Evolutionary conservation across 2,888 invertebrate genomes (phyloP).

Genomic region (Pharmacophagus antenor): DNA sequence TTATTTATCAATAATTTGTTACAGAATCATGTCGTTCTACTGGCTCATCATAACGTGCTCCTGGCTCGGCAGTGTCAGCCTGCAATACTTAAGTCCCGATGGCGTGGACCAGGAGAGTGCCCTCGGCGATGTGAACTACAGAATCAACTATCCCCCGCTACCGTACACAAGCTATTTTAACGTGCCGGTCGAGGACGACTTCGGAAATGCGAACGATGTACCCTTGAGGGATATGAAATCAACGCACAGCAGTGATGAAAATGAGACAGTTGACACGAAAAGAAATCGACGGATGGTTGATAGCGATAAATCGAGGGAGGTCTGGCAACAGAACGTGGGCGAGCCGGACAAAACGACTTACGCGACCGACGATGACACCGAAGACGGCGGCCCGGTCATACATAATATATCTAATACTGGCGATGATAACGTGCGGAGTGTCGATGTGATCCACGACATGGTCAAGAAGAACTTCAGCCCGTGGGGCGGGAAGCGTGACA

Average conservation of each 20-base stretch:
- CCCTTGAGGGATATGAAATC: constrained; percentile 34
- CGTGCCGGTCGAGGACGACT: constrained; percentile 42
- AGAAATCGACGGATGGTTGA: constrained; percentile 30
- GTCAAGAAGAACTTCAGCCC: constrained; percentile 70
- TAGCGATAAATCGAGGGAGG: constrained; percentile 29
- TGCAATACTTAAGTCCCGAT: constrained; percentile 63
- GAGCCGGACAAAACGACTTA: constrained; percentile 54
- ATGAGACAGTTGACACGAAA: constrained; percentile 39
- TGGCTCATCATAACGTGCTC: constrained; percentile 64
- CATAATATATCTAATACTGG: constrained; percentile 37
- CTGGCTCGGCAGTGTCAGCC: constrained; percentile 62
- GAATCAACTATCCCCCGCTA: constrained; percentile 44
- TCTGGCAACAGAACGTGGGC: constrained; percentile 52
- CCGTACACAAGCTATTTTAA: constrained; percentile 54
- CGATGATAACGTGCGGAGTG: constrained; percentile 48
- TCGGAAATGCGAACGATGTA: constrained; percentile 42
- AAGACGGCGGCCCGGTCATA: constrained; percentile 40
- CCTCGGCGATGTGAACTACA: constrained; percentile 47
- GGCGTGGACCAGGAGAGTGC: constrained; percentile 46
- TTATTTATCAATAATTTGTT: constrained; percentile 36
- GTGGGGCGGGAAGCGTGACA: constrained; percentile 68
- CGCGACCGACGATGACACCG: constrained; percentile 43
- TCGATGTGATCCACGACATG: constrained; percentile 35
- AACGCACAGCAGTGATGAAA: constrained; percentile 38
- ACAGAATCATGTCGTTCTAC: constrained; percentile 66